Percentiles rank a stretch among this genome's conserved stretches.
These are phyloP conservation scores for Plagodis dolabraria DNA, from an alignment of 2,888 invertebrate species.

Conservation along the genomic window DNA sequence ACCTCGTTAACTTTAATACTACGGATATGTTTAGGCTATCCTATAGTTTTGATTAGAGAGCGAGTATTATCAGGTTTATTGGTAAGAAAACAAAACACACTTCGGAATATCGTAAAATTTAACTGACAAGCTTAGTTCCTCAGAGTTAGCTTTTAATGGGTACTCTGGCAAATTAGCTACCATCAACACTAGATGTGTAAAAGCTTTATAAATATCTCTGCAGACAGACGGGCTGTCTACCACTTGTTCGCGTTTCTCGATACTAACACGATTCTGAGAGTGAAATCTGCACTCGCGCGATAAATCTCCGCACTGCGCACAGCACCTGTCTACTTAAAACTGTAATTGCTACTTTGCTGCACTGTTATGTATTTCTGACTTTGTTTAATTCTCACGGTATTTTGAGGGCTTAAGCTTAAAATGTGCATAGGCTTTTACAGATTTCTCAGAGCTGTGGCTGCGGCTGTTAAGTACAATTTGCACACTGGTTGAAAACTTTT, in stretches of 20 bases:
- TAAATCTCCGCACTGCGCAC: conserved; percentile 55
- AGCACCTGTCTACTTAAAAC: conserved; percentile 47
- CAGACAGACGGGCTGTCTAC: conserved; percentile 54
- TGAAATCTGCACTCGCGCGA: conserved; percentile 66
- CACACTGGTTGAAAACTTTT: too few relatives aligned
- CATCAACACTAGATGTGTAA: conserved; percentile 8
- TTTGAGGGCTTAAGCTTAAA: conserved; percentile 6
- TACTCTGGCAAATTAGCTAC: conserved; percentile 8
- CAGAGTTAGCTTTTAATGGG: conserved; percentile 3
- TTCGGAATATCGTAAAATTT: too few relatives aligned
- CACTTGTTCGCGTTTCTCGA: conserved; percentile 65
- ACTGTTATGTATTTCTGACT: conserved; percentile 14
- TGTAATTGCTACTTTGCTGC: conserved; percentile 40
- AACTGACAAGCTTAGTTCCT: neutral
- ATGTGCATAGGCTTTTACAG: neutral
- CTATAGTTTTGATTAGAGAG: too few relatives aligned
- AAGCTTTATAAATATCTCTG: conserved; percentile 17
- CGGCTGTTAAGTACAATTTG: too few relatives aligned
- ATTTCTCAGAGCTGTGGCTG: neutral
- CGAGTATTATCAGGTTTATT: too few relatives aligned
- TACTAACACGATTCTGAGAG: conserved; percentile 68
- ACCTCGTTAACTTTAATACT: too few relatives aligned
- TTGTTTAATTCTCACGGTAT: conserved; percentile 41
- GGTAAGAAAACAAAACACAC: too few relatives aligned
- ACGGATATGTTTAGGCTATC: too few relatives aligned